Base-by-base conservation (phyloP, 30 jellyfish, hydroid and myxozoan genomes). In the Hydractinia symbiolongicarpus region DNA sequence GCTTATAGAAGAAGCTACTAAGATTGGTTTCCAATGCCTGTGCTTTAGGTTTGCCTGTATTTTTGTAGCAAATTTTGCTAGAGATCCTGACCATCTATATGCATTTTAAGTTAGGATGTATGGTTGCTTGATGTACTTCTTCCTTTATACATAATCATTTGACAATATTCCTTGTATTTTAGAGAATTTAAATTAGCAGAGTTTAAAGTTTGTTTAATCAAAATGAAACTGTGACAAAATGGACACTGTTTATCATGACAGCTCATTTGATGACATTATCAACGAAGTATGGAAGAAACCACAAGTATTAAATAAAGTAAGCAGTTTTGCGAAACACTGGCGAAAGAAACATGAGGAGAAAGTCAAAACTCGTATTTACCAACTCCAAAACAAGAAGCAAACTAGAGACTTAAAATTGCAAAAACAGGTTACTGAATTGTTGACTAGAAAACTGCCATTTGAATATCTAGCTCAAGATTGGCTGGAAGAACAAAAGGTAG, bases 401-500 rank as follows among this genome's bases (percentile, higher is more conserved):
- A 73, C 50, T 57, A 61, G 96, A 52, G 87, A 89, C 54, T 53
- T 78, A 61, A 67, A 73, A 66, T 88, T 86, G 8, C 88, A 89
- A 61, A 83, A 78, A 49, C 95, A 89, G 57, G 81, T 89, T 4
- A 77, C 79, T 55, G 84, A 81, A 61, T 73, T 90, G 11, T 89
- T 85, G 55, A 83, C 95, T 8, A 78, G 97, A 30, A 79, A 70
- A 61, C 86, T 90, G 6, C 97, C 97, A 0, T 85, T 84, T 90
- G 96, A 89, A 20, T 53, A 82, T 44, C 85, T 89, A 7, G 83
- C 96, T 9, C 79, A 89, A 61, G 96, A 89, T 21, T 89, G 96
- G 96, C 72, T 89, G 8, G 60, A 73, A 7, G 72, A 52, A 50
- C 75, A 80, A 17, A 89, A 84, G 16, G 88, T 89, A 4, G 73